These are phyloP conservation scores for Xyrauchen texanus DNA, from an alignment of 2,113 vertebrate species.

Conservation along the genomic window DNA sequence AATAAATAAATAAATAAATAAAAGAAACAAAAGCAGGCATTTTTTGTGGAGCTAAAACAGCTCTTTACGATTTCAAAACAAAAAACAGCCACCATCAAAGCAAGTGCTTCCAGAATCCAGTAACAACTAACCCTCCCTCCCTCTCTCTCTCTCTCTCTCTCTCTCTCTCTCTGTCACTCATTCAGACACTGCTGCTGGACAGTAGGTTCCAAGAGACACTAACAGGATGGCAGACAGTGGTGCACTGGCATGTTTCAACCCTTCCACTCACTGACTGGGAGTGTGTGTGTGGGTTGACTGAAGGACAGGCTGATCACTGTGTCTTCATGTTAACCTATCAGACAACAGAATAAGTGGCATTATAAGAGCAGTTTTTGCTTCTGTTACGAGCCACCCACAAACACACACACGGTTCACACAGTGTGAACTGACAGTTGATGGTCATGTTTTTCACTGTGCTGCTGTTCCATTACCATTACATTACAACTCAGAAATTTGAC, in stretches of 20 bases:
- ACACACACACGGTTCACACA: neutral
- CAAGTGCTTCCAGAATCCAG: neutral
- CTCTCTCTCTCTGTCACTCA: neutral
- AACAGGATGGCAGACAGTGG: slow-evolving; percentile 14
- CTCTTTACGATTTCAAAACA: neutral
- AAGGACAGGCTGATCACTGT: slow-evolving; percentile 38
- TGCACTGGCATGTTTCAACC: slow-evolving; percentile 8
- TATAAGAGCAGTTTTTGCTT: slow-evolving; percentile 28
- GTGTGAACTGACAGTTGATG: neutral
- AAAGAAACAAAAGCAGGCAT: neutral
- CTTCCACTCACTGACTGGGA: neutral
- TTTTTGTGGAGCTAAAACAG: slow-evolving; percentile 12
- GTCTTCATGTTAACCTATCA: slow-evolving; percentile 45
- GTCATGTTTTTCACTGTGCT: neutral
- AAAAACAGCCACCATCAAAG: neutral
- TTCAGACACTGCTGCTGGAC: slow-evolving; percentile 3
- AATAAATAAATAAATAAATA: neutral
- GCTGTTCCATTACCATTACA: neutral
- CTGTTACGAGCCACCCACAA: slow-evolving; percentile 4
- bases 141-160: too few species aligned
- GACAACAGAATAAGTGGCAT: slow-evolving; percentile 33
- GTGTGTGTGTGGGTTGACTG: neutral
- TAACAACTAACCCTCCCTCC: neutral
- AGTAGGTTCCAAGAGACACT: slow-evolving; percentile 13
- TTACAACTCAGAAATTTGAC: neutral